A percentile compares a stretch with the other conserved stretches of the same genome.
These are phyloP conservation scores for Drosophila leonis DNA, from an alignment of 2,888 invertebrate species.

Conservation along the genomic window DNA sequence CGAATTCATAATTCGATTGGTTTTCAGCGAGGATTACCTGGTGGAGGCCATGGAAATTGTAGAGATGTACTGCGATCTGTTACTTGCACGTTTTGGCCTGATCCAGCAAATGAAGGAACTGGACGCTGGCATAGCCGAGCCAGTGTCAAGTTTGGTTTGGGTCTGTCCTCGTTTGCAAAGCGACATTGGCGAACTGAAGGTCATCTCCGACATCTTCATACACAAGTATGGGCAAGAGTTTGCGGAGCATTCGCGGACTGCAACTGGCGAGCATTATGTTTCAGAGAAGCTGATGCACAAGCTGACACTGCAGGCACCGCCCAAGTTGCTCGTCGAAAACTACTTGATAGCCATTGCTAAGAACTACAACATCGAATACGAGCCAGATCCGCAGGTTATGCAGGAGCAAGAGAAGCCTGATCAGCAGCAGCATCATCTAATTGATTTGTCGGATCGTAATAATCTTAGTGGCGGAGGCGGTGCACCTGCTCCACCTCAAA, in stretches of 20 bases:
- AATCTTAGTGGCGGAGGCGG: slow-evolving; percentile 87
- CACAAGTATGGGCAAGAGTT: slow-evolving; percentile 96
- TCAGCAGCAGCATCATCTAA: slow-evolving; percentile 88
- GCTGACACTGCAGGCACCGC: slow-evolving; percentile 96
- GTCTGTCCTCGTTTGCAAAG: slow-evolving; percentile 96
- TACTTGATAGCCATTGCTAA: slow-evolving; percentile 97
- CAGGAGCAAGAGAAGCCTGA: slow-evolving; percentile 87
- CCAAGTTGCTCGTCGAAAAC: slow-evolving; percentile 97
- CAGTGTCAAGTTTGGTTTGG: slow-evolving; percentile 97
- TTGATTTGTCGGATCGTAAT: slow-evolving; percentile 89
- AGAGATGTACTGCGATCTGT: slow-evolving; percentile 99
- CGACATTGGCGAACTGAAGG: slow-evolving; percentile 91
- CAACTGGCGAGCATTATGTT: slow-evolving; percentile 94
- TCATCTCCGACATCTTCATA: slow-evolving; percentile 94
- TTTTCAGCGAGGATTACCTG: slow-evolving; percentile 95
- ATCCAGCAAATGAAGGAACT: slow-evolving; percentile 98
- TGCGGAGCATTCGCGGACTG: slow-evolving; percentile 94
- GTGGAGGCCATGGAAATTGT: slow-evolving; percentile 99
- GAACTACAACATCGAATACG: slow-evolving; percentile 97
- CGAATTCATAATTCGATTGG: not conserved
- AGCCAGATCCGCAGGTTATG: slow-evolving; percentile 97
- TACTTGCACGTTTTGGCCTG: slow-evolving; percentile 97
- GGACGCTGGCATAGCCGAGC: slow-evolving; percentile 97
- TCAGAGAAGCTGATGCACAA: slow-evolving; percentile 97
- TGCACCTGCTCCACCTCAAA: slow-evolving; percentile 88